Base-by-base conservation (phyloP, 2,797 vertebrate genomes). In the Siniperca undulata region DNA sequence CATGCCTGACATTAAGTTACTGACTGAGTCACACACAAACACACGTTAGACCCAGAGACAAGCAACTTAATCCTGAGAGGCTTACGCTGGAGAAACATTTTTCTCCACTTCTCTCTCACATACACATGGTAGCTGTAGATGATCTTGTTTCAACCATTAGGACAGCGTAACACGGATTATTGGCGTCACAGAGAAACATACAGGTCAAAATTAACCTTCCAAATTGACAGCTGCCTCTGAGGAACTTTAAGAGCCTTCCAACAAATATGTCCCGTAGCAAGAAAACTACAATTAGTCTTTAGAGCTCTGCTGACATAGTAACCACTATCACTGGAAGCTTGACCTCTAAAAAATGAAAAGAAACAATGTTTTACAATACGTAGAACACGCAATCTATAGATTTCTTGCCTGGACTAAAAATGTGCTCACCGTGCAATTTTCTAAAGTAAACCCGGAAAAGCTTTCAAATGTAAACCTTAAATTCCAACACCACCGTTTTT, bases 191-290 rank as follows among this genome's bases (percentile, higher is more conserved):
- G 58, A 55, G 61, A 85, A 89, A 88, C 88, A 81, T 56, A 56
- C 53, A 87, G 91, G 91, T 92, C 89, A 90, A 90, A 77, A 69
- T 77, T 58, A 89, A 83, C 64, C 69, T 74, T 75, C 74, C 81
- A 81, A 88, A 78, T 42, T 76, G 82, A 92, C 94, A 95, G 93
- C 94, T 95, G 93, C 82, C 83, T 69, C 70, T 77, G 88, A 85
- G 82, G 81, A 87, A 78, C 81, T 80, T 81, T 78, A 88, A 81
- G 81, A 91, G 85, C 86, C 85, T 89, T 89, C 85, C 89, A 42
- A 56, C 85, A 90, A 90, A 87, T 71, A 81, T 44, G 73, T 78
- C 48, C 58, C 60, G 9, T 6, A 30, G 62, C 78, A 87, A 87
- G 79, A 94, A 91, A 93, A 76, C 42, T 68, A 79, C 83, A 87